Percentiles rank a stretch among this genome's conserved stretches.
These are phyloP conservation scores for Eulemur macaco DNA, from an alignment of 2,113 vertebrate species.

Conservation along the genomic window DNA sequence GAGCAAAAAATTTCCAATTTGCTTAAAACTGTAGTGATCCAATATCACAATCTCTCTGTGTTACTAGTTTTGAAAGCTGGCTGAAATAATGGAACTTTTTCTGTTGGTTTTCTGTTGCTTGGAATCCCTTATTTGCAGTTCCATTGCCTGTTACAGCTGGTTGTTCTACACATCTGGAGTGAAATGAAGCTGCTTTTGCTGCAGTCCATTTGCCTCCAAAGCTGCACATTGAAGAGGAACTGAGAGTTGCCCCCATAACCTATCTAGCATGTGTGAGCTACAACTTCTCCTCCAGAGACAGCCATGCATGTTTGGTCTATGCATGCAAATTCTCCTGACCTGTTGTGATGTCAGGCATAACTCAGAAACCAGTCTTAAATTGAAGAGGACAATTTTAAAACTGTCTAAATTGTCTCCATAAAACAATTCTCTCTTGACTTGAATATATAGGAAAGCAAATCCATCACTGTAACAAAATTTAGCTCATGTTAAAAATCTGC, in stretches of 20 bases:
- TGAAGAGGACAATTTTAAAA: background rate
- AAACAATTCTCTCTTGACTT: background rate
- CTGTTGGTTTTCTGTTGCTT: background rate
- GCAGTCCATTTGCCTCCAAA: background rate
- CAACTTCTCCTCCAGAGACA: background rate
- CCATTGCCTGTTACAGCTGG: background rate
- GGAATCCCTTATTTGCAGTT: background rate
- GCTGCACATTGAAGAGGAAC: background rate
- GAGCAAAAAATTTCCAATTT: background rate
- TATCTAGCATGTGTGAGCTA: background rate
- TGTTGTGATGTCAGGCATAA: background rate
- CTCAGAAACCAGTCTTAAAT: background rate
- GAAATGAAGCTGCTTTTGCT: background rate
- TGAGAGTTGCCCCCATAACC: background rate
- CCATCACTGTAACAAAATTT: background rate
- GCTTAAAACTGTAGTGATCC: background rate
- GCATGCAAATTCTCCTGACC: background rate
- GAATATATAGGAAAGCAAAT: background rate
- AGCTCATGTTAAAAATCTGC: background rate
- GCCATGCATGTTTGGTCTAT: background rate
- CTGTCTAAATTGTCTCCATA: background rate
- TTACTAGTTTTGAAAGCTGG: background rate
- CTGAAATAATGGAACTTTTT: background rate
- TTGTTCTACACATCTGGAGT: background rate
- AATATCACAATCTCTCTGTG: background rate